Conservation (phyloP, 2,797 vertebrate genomes). For the Naso thynnoides region DNA sequence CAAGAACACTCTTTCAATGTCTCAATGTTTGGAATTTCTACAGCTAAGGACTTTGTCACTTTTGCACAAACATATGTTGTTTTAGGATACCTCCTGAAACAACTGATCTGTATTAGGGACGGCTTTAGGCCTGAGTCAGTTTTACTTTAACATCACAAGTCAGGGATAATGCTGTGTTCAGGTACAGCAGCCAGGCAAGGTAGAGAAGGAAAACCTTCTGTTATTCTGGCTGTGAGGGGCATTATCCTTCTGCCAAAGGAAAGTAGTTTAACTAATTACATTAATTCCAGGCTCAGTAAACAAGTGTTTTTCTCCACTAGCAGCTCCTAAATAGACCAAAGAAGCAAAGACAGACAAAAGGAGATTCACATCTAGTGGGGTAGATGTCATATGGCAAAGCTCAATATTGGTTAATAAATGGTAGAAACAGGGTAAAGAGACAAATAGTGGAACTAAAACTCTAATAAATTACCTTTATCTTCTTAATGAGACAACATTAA, state of each 20-base stretch:
- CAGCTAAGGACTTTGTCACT: too few species aligned
- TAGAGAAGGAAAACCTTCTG: too few species aligned
- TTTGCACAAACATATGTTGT: too few species aligned
- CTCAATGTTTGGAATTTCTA: too few species aligned
- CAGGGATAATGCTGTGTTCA: too few species aligned
- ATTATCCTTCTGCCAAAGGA: not conserved
- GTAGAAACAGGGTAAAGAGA: slow-evolving; percentile 62
- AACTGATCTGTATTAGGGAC: too few species aligned
- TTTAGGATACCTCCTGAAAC: too few species aligned
- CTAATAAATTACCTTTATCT: slow-evolving; percentile 91
- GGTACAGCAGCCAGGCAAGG: too few species aligned
- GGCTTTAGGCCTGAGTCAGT: too few species aligned
- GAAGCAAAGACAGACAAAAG: slow-evolving; percentile 43
- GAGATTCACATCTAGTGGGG: slow-evolving; percentile 61
- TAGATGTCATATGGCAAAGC: slow-evolving; percentile 67
- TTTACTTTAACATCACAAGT: too few species aligned
- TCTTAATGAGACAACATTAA: slow-evolving; percentile 91
- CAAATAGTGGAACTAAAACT: slow-evolving; percentile 67
- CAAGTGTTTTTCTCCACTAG: slow-evolving; percentile 14
- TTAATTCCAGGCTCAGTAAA: slow-evolving; percentile 18
- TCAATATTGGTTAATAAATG: slow-evolving; percentile 90
- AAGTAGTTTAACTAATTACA: not conserved
- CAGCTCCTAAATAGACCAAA: slow-evolving; percentile 25
- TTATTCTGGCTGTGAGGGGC: too few species aligned
- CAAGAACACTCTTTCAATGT: too few species aligned